Evolutionary conservation across 2,888 invertebrate species (phyloP).

Genomic region (Strigamia crassipes): DNA sequence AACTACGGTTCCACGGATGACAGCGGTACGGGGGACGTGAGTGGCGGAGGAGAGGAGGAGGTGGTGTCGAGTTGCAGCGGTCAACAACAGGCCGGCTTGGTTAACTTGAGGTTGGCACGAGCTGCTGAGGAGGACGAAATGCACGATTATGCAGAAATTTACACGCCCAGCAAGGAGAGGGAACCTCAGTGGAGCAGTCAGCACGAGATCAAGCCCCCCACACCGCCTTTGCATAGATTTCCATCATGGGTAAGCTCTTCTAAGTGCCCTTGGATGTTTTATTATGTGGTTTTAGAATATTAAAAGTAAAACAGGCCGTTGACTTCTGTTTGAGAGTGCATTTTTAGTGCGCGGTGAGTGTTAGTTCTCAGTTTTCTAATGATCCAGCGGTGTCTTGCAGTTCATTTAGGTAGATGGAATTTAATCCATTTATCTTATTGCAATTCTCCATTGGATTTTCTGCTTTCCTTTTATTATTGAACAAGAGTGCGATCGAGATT

Average conservation of each 20-base stretch:
- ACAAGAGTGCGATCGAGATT: neutral
- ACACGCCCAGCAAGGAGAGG: conserved; percentile 84
- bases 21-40: conserved; percentile 11
- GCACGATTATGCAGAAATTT: conserved; percentile 92
- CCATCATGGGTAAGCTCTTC: conserved; percentile 74
- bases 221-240: conserved; percentile 87
- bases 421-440: conserved; percentile 17
- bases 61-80: conserved; percentile 33
- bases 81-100: conserved; percentile 42
- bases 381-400: neutral
- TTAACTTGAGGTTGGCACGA: conserved; percentile 49
- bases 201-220: conserved; percentile 70
- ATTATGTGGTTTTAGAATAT: neutral
- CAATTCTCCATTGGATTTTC: neutral
- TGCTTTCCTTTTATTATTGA: neutral
- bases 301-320: neutral
- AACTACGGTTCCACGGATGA: conserved; percentile 31
- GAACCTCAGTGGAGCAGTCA: conserved; percentile 55
- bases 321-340: neutral
- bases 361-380: neutral
- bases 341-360: neutral
- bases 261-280: conserved; percentile 39
- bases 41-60: conserved; percentile 39
- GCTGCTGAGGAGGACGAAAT: conserved; percentile 55
- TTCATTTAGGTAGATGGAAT: neutral